Evolutionary conservation across 2,888 invertebrate species (phyloP), one percentile per base, ranked within the genome.

Genomic region (Nebria brevicollis): DNA sequence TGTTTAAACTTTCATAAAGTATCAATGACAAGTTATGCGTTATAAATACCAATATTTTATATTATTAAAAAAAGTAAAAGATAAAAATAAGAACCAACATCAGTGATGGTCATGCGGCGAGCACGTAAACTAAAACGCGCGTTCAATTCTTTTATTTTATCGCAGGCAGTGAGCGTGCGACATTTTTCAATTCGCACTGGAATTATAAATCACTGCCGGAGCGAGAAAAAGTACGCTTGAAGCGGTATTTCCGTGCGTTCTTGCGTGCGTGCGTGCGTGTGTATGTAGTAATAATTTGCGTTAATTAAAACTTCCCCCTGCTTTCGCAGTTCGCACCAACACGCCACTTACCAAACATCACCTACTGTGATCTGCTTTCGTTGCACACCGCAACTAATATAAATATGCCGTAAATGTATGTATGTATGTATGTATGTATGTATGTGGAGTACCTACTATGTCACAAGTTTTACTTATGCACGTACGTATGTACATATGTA

Each of bases 201-300:
- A 13, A 41, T 41, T 54, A 79, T 79, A 79, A 79, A 79, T 79
- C 79, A 74, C 54, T 8, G 54, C 54, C 54, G 54, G 8, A 54
- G 7, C 4, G 54, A 54, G 54, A 54, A 43, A 43, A 43, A 43
- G 20, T 20, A 1, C 43, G 43, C 43, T 6, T 43, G 43, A 43
- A 10, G 43, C 43, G 43, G 43, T 43, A 10, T 43, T 43, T 43
- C 43, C 43, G 43, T 43, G 43, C 43, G 43, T 43, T 0, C 20
- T 2, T 68, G 11, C 8, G 26, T 26, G 15, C 68, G 15, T 20
- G 20, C 20, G 66, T 66, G 25, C 11, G 70, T 25, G 65, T 65
- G 72, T 79, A 66, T 66, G 74, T 41, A 42, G 79, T 66, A 79
- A 79, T 79, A 79, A 79, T 79, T 79, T 79, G 79, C 73, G 75